Base-by-base conservation (phyloP, 2,113 vertebrate genomes). In the Perca schrenkii region DNA sequence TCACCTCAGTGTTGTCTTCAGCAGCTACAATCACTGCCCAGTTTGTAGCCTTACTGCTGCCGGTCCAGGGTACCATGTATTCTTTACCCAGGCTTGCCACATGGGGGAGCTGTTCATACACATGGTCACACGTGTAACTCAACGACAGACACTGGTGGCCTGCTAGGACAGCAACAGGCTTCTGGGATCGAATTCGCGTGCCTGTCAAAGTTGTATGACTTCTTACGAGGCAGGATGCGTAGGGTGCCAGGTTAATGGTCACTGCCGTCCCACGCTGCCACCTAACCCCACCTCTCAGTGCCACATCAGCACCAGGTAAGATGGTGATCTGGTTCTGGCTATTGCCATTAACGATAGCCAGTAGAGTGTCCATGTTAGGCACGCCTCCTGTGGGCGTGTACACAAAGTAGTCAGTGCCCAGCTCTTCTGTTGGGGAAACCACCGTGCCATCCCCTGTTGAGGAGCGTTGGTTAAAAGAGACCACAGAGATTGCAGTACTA, bases 91-190 rank as follows among this genome's bases (percentile, higher is more conserved):
- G 63, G 13, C 8, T 56, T 25, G 63, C 15, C 57, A 86, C 69
- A 46, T 64, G 22, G 13, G 79, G 84, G 3, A 86, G 63, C 79
- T 86, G 84, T 47, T 82, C 79, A 58, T 86, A 86, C 15, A 86
- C 74, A 4, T 78, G 79, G 10, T 86, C 69, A 64, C 84, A 86
- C 2, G 0, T 1, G 0, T 0, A 0, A 43, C 22, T 43, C 50
- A 74, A 0, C 0, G 14, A 0, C 40, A 86, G 11, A 74, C 84
- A 86, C 64, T 79, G 79, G 69, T 86, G 74, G 25, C 84, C 84
- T 8, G 31, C 64, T 25, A 82, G 11, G 19, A 86, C 79, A 7
- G 84, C 84, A 4, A 86, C 57, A 15, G 79, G 74, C 10, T 46
- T 2, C 53, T 65, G n/a, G 6, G 84, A 82, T 16, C 0, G 63